A percentile compares a stretch with the other conserved stretches of the same genome.
These are phyloP conservation scores for Paramormyrops hopkinsi DNA, from an alignment of 2,797 vertebrate species.

Conservation along the genomic window DNA sequence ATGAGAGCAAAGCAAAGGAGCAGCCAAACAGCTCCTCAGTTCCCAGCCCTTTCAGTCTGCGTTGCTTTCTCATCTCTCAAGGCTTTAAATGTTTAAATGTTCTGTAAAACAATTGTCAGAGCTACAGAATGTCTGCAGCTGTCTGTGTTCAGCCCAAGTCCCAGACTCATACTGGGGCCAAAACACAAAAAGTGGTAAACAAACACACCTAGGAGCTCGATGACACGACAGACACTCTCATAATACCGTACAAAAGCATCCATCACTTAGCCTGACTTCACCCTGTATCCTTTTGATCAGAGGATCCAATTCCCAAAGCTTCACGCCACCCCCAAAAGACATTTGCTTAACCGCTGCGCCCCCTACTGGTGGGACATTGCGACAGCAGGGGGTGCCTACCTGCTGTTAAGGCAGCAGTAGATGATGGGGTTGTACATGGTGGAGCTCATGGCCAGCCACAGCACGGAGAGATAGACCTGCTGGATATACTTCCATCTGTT, in stretches of 20 bases:
- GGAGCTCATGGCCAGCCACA: conserved; percentile 97
- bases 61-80: not conserved
- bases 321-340: not conserved
- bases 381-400: conserved; percentile 58
- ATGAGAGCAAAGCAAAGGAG: not conserved
- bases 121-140: not conserved
- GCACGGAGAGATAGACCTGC: conserved; percentile 86
- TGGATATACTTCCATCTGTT: conserved; percentile 87
- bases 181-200: not conserved
- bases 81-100: not conserved
- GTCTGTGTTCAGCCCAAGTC: not conserved
- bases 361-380: not conserved
- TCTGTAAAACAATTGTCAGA: not conserved
- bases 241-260: not conserved
- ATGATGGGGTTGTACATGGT: conserved; percentile 99
- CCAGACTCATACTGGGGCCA: not conserved
- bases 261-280: not conserved
- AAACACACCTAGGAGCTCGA: not conserved
- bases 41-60: not conserved
- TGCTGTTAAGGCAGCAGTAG: conserved; percentile 97
- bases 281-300: not conserved
- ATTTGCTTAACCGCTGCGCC: not conserved
- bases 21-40: not conserved
- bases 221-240: not conserved
- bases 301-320: not conserved